phyloP scores from a whole-genome alignment of 2,888 invertebrate genomes.

The Drosophila birchii region DNA sequence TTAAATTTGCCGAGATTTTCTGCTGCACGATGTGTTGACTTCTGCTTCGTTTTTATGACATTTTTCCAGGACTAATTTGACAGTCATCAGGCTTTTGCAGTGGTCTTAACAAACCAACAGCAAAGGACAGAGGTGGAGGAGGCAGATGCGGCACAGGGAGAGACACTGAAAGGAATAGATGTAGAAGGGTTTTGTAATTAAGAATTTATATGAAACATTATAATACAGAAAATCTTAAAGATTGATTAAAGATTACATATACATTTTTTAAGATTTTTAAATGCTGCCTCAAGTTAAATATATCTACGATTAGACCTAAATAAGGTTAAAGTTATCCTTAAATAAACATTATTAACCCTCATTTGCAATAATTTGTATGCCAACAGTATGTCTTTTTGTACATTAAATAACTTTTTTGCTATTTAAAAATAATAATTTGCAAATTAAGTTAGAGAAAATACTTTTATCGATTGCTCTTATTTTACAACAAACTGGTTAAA shows the following conservation, averaged over 20 bases:
- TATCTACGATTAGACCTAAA: too few relatives aligned
- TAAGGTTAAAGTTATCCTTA: too few relatives aligned
- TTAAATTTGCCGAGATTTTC: not conserved
- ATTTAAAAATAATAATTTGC: not conserved
- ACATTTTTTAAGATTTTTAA: too few relatives aligned
- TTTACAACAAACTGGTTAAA: not conserved
- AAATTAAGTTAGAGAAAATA: not conserved
- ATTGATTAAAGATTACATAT: too few relatives aligned
- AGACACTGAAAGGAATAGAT: not conserved
- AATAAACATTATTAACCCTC: too few relatives aligned
- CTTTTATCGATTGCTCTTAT: not conserved
- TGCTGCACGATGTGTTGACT: not conserved
- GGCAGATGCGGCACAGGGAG: not conserved
- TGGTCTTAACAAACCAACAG: not conserved
- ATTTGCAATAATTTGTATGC: too few relatives aligned
- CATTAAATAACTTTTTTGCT: too few relatives aligned
- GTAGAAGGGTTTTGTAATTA: too few relatives aligned
- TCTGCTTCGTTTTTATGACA: not conserved
- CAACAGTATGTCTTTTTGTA: too few relatives aligned
- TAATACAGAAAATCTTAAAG: too few relatives aligned
- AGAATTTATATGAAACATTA: not conserved
- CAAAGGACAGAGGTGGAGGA: not conserved
- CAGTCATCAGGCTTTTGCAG: slow-evolving; percentile 15
- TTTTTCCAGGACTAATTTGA: slow-evolving; percentile 20
- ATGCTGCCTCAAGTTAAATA: too few relatives aligned